These are phyloP conservation scores for Ceratoteleas bidentatus DNA, from an alignment of 1,140 invertebrate genomes.

Conservation along the genomic window DNA sequence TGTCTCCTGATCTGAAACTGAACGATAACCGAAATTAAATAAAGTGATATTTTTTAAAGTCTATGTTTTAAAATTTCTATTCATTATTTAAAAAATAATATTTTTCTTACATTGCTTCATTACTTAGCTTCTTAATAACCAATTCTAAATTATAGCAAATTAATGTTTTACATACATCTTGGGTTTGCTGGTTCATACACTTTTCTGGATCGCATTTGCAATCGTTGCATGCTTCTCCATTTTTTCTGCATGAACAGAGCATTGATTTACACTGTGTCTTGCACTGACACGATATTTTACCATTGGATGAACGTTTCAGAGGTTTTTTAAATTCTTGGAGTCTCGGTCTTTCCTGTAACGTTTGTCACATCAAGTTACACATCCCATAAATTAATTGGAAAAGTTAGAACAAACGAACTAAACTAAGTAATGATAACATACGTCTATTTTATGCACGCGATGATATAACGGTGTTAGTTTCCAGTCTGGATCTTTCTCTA, in stretches of 20 bases:
- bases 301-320: constrained; percentile 81
- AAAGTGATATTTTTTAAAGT: too few relatives aligned
- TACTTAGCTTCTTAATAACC: too few relatives aligned
- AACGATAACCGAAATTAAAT: background rate
- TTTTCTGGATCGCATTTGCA: constrained; percentile 82
- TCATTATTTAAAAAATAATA: too few relatives aligned
- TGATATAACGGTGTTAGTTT: constrained; percentile 83
- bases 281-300: constrained; percentile 83
- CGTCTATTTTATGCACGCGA: constrained; percentile 68
- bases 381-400: background rate
- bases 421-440: constrained; percentile 32
- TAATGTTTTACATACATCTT: constrained; percentile 22
- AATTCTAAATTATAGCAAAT: too few relatives aligned
- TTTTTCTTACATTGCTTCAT: too few relatives aligned
- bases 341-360: constrained; percentile 65
- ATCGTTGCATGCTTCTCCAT: constrained; percentile 76
- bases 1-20: constrained; percentile 53
- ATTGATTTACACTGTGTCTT: constrained; percentile 83
- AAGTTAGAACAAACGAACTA: too few relatives aligned
- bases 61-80: too few relatives aligned
- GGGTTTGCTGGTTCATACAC: constrained; percentile 80
- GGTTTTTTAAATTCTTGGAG: constrained; percentile 35
- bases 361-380: constrained; percentile 2
- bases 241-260: constrained; percentile 83
- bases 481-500: constrained; percentile 87